Conservation (phyloP, 2,888 invertebrate species). For the Lasioglossum zephyrum region DNA sequence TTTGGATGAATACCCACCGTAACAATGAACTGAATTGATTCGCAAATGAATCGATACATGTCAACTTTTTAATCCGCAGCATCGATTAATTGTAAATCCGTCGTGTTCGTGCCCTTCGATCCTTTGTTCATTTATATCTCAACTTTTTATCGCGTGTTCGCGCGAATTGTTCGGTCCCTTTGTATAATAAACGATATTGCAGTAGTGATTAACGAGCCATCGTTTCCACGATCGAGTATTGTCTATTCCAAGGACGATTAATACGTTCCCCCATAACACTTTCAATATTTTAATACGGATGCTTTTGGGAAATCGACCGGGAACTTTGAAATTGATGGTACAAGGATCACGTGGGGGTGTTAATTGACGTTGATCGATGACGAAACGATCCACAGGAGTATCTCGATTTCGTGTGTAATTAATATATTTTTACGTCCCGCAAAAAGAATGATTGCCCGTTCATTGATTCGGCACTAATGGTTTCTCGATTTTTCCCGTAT, state of each 20-base stretch:
- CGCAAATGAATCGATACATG: too few relatives aligned
- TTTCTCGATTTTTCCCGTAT: slow-evolving; percentile 21
- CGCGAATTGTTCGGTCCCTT: neutral
- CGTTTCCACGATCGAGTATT: neutral
- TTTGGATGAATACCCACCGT: neutral
- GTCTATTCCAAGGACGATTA: neutral
- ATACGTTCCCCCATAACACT: neutral
- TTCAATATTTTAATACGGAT: slow-evolving; percentile 14
- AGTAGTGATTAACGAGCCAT: neutral
- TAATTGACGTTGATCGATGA: slow-evolving; percentile 51
- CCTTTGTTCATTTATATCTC: neutral
- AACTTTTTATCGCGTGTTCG: neutral
- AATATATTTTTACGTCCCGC: slow-evolving; percentile 25
- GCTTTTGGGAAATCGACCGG: neutral
- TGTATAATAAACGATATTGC: slow-evolving; percentile 1
- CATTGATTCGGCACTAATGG: slow-evolving; percentile 47
- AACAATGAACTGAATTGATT: neutral
- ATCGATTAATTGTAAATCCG: neutral
- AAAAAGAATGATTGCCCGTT: slow-evolving; percentile 36
- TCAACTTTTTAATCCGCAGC: neutral
- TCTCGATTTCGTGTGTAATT: slow-evolving; percentile 37
- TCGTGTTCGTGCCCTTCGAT: neutral
- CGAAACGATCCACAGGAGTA: neutral
- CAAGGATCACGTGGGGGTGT: neutral
- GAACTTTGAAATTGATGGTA: slow-evolving; percentile 10